phyloP scores from a whole-genome alignment of 2,888 invertebrate genomes.

The Hemaris fuciformis region DNA sequence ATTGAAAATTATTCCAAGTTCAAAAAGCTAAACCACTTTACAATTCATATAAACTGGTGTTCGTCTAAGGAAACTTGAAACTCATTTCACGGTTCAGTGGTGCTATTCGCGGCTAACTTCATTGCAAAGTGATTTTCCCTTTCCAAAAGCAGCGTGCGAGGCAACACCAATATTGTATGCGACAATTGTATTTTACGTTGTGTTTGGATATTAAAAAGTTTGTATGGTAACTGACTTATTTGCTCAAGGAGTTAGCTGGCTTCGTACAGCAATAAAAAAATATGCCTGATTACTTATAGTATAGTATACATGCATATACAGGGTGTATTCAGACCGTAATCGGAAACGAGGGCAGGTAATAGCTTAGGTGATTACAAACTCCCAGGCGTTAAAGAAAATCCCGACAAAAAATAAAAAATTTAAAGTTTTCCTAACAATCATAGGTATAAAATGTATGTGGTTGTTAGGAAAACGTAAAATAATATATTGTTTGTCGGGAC shows the following conservation, averaged over 20 bases:
- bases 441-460: too few relatives aligned
- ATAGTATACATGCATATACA: too few relatives aligned
- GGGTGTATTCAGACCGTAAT: too few relatives aligned
- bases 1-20: neutral
- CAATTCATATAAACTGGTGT: conserved; percentile 53
- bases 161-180: conserved; percentile 49
- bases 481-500: too few relatives aligned
- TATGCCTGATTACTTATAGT: too few relatives aligned
- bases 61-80: conserved; percentile 66
- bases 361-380: too few relatives aligned
- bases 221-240: neutral
- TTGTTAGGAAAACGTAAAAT: too few relatives aligned
- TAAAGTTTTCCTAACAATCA: too few relatives aligned
- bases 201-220: conserved; percentile 34
- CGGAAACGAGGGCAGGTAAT: too few relatives aligned
- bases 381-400: too few relatives aligned
- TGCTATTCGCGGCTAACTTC: conserved; percentile 73
- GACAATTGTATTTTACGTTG: conserved; percentile 31
- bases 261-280: too few relatives aligned
- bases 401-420: too few relatives aligned
- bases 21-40: conserved; percentile 34
- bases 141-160: conserved; percentile 37
- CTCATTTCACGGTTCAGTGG: conserved; percentile 77
- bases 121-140: conserved; percentile 77
- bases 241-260: neutral